Base-by-base conservation (phyloP, 2,888 invertebrate species). In the Caenorhabditis wallacei region DNA sequence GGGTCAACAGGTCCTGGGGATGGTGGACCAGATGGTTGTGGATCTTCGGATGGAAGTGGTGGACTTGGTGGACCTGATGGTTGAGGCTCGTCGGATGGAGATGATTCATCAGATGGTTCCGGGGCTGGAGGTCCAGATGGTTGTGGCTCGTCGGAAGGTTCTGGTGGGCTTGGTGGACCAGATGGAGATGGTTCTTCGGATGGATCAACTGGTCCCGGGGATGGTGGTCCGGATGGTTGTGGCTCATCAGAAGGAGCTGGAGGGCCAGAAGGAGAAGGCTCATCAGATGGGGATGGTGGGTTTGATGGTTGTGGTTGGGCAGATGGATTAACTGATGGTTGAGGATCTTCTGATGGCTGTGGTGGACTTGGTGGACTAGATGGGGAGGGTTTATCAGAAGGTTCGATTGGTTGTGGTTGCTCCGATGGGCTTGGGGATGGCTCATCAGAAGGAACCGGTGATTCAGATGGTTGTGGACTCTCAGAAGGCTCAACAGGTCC, bases 1-100 rank as follows among this genome's bases (percentile, higher is more conserved):
- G 64, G 70, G 13, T 48, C 48, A 0, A 43, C 26, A n/a, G 69
- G 18, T 22, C 46, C 26, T 5, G 48, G 22, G 10, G 63, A 26
- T 30, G 61, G 59, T 11, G 71, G 20, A 22, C 26, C 51, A 1
- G 70, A 70, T 20, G 59, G 18, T 22, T 37, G 8, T 4, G 16
- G 69, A 37, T 46, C 56, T 24, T 69, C 66, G 2, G 66, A 35
- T 66, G 64, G 64, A 30, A 30, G 30, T 26, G 11, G 7, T 59
- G 64, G 48, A 46, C 30, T 30, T 30, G 30, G 30, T 30, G 68
- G 54, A 2, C 26, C 46, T 18, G 72, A 61, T 24, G 51, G 72
- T 22, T 20, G 13, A 37, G 57, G 48, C 2, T 46, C 70, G 11
- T 59, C 59, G 1, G 70, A 59, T 3, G 61, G 40, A 5, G 40